phyloP scores from a whole-genome alignment of 2,113 vertebrate species.

The Seriola dumerili region DNA sequence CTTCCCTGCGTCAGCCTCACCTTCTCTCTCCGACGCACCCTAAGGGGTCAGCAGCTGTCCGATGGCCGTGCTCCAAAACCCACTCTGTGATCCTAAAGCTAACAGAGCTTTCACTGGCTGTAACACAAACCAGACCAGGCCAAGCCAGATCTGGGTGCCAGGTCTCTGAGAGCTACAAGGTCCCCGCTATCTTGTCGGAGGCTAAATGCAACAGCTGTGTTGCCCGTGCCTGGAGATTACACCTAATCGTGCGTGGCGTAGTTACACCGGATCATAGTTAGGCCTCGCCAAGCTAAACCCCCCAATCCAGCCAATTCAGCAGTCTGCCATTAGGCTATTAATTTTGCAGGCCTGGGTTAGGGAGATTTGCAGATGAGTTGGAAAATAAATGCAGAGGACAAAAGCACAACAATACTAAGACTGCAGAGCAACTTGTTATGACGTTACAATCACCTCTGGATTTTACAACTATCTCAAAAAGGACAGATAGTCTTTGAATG shows the following conservation, averaged over 20 bases:
- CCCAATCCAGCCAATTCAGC: conserved; percentile 80
- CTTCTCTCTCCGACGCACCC: conserved; percentile 9
- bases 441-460: background rate
- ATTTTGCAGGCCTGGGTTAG: conserved; percentile 33
- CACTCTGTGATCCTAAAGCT: conserved; percentile 33
- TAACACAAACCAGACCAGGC: conserved; percentile 24
- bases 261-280: conserved; percentile 79
- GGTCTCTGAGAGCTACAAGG: conserved; percentile 29
- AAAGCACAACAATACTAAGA: background rate
- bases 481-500: background rate
- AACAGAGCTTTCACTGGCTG: conserved; percentile 49
- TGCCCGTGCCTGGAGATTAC: conserved; percentile 73
- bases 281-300: conserved; percentile 59
- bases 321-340: conserved; percentile 65
- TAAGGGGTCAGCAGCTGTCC: conserved; percentile 11
- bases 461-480: background rate
- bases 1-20: conserved; percentile 32
- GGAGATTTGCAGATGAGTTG: conserved; percentile 29
- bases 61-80: conserved; percentile 14
- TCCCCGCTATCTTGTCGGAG: conserved; percentile 52
- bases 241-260: conserved; percentile 64
- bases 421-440: background rate
- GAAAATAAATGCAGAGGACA: conserved; percentile 37
- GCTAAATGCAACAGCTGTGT: conserved; percentile 76
- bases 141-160: conserved; percentile 40